A percentile compares a stretch with the other conserved stretches of the same genome.
These are phyloP conservation scores for Pandemis cinnamomeana DNA, from an alignment of 2,888 invertebrate genomes.

Conservation along the genomic window DNA sequence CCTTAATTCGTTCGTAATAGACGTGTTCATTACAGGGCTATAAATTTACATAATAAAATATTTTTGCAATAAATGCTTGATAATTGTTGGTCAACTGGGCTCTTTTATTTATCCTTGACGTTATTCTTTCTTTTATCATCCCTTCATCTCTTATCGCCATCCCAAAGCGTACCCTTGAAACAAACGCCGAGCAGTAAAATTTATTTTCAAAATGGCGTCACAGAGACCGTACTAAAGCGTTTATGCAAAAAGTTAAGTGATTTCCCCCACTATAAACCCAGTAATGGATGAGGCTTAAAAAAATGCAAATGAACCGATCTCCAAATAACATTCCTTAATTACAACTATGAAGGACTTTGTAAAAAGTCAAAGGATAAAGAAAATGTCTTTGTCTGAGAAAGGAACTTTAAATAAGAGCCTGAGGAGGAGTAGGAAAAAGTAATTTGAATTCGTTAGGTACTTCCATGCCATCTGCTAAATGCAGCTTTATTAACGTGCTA, in stretches of 20 bases:
- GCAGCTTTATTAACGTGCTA: slow-evolving; percentile 55
- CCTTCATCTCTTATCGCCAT: not conserved
- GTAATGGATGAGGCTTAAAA: not conserved
- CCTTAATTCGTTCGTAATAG: no score
- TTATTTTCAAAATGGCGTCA: slow-evolving; percentile 1
- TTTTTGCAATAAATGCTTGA: no score
- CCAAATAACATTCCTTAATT: slow-evolving; percentile 57
- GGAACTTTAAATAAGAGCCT: slow-evolving; percentile 53
- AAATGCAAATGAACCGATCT: slow-evolving; percentile 44
- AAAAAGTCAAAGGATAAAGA: slow-evolving; percentile 67
- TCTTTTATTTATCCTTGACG: not conserved
- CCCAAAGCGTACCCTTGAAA: not conserved
- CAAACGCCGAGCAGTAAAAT: not conserved
- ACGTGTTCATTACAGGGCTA: no score
- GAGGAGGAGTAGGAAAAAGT: slow-evolving; percentile 49
- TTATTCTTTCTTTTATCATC: not conserved
- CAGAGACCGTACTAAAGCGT: slow-evolving; percentile 43
- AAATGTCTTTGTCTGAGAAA: slow-evolving; percentile 68
- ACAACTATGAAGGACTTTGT: slow-evolving; percentile 56
- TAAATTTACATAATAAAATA: no score
- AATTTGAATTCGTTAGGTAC: slow-evolving; percentile 69
- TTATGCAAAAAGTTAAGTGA: slow-evolving; percentile 26
- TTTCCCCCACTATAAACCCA: slow-evolving; percentile 18
- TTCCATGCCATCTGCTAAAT: slow-evolving; percentile 69
- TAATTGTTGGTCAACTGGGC: no score